phyloP scores from a whole-genome alignment of 2,888 invertebrate species.

The Lithosia quadra region DNA sequence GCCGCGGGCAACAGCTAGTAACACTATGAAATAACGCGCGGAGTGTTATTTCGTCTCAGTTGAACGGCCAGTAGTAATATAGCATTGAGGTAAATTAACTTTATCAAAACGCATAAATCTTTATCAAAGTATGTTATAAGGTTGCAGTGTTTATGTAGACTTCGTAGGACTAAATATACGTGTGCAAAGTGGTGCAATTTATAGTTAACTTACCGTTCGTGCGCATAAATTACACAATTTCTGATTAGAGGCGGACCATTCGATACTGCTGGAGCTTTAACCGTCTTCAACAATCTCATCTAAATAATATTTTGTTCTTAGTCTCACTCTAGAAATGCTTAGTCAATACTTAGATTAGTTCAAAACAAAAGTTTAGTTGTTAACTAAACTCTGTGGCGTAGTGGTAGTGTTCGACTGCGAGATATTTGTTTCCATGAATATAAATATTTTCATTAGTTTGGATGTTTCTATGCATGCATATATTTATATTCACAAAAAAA shows the following conservation, averaged over 20 bases:
- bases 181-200: constrained; percentile 1
- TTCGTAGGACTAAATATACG: background rate
- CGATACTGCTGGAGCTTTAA: background rate
- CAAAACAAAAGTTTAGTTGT: background rate
- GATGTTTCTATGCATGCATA: too few relatives aligned
- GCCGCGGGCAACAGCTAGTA: too few relatives aligned
- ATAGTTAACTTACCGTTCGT: background rate
- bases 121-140: constrained; percentile 72
- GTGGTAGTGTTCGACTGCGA: too few relatives aligned
- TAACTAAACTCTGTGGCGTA: background rate
- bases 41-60: constrained; percentile 1
- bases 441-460: too few relatives aligned
- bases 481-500: too few relatives aligned
- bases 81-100: constrained; percentile 21
- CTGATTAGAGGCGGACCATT: background rate
- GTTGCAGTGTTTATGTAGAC: constrained; percentile 47
- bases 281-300: background rate
- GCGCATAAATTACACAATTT: background rate
- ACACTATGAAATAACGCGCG: background rate
- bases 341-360: too few relatives aligned
- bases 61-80: background rate
- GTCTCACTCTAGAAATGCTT: background rate
- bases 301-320: background rate
- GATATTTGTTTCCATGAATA: too few relatives aligned
- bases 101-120: constrained; percentile 63